phyloP scores from a whole-genome alignment of 2,797 vertebrate genomes.

The Synanceia verrucosa region DNA sequence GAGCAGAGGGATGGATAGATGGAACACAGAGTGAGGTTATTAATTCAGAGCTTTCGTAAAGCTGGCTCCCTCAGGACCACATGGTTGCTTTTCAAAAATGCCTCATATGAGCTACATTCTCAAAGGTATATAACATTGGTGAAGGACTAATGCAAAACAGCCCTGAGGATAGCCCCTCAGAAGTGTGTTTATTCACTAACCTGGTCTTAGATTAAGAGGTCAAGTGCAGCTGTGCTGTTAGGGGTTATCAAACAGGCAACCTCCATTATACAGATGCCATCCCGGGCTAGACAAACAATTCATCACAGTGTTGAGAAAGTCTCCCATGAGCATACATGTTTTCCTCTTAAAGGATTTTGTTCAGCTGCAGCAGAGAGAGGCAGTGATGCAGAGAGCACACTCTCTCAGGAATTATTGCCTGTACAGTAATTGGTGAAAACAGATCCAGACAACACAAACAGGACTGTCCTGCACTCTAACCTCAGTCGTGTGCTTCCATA shows the following conservation, averaged over 20 bases:
- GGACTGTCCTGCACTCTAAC: not conserved
- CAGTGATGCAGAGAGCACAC: not conserved
- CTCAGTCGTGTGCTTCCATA: not conserved
- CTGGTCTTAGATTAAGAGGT: constrained; percentile 20
- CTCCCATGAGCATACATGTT: constrained; percentile 14
- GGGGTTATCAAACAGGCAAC: constrained; percentile 33
- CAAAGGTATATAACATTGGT: constrained; percentile 33
- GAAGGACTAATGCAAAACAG: constrained; percentile 44
- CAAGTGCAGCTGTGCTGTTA: not conserved
- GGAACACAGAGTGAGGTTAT: constrained; percentile 50
- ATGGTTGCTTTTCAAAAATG: constrained; percentile 39
- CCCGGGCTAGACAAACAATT: constrained; percentile 32
- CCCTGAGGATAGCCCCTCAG: constrained; percentile 23
- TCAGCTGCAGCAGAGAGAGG: not conserved
- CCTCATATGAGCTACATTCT: constrained; percentile 10
- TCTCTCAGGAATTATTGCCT: constrained; percentile 8
- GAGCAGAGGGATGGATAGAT: constrained; percentile 41
- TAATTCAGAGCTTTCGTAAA: constrained; percentile 61
- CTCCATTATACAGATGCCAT: constrained; percentile 44
- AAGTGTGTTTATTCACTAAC: constrained; percentile 17
- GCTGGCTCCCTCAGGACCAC: constrained; percentile 42
- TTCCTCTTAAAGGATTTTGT: constrained; percentile 12
- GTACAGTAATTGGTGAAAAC: not conserved
- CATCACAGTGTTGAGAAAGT: constrained; percentile 16
- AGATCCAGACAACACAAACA: not conserved